Evolutionary conservation across 2,797 vertebrate genomes (phyloP).

Genomic region (Tympanoctomys barrerae): DNA sequence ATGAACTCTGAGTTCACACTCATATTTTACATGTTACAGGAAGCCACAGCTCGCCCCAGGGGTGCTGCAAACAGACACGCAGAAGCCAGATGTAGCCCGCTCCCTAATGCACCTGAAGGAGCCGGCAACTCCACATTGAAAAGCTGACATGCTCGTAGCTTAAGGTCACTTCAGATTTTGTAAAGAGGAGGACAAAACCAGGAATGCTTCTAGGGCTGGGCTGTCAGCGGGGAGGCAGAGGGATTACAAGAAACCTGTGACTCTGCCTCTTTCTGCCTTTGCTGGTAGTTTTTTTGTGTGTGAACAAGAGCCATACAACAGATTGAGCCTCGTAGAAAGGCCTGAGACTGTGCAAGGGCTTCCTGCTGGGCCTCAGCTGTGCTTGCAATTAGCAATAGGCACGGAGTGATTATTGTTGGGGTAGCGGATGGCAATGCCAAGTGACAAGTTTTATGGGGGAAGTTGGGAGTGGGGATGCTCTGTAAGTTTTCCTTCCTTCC

Average conservation of each 20-base stretch:
- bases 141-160: conserved; percentile 91
- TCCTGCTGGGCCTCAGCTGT: conserved; percentile 99
- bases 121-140: conserved; percentile 90
- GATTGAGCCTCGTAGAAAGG: conserved; percentile 93
- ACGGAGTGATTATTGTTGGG: conserved; percentile 99
- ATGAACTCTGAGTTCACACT: conserved; percentile 97
- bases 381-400: conserved; percentile 99
- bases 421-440: conserved; percentile 97
- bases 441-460: conserved; percentile 98
- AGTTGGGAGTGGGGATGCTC: conserved; percentile 90
- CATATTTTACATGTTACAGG: conserved; percentile 97
- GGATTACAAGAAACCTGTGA: conserved; percentile 99
- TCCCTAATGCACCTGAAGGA: conserved; percentile 94
- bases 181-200: conserved; percentile 93
- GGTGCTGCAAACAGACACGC: conserved; percentile 95
- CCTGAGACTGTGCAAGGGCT: conserved; percentile 93
- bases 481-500: conserved; percentile 86
- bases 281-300: conserved; percentile 93
- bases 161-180: conserved; percentile 94
- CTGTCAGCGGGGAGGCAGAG: conserved; percentile 93
- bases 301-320: conserved; percentile 93
- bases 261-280: conserved; percentile 99
- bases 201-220: conserved; percentile 96
- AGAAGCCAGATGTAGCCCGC: conserved; percentile 93
- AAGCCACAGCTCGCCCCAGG: conserved; percentile 94